A percentile compares a stretch with the other conserved stretches of the same genome.
These are phyloP conservation scores for Seriola quinqueradiata DNA, from an alignment of 2,113 vertebrate species.

Conservation along the genomic window DNA sequence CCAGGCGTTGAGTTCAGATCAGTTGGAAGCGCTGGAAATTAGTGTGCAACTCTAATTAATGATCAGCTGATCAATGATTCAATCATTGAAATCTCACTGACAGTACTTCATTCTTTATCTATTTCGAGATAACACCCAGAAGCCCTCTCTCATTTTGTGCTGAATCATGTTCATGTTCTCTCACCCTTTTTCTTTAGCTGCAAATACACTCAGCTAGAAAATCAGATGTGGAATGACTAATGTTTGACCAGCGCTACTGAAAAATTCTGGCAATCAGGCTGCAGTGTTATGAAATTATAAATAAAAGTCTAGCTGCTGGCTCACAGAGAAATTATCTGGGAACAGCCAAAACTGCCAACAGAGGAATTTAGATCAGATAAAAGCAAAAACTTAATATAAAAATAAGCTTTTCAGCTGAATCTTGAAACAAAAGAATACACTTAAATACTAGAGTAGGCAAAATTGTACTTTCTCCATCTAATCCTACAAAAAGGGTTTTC, in stretches of 20 bases:
- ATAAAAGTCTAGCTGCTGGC: not conserved
- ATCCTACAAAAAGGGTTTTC: not conserved
- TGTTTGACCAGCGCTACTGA: conserved; percentile 16
- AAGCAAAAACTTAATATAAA: not conserved
- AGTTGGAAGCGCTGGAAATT: not conserved
- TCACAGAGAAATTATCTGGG: not conserved
- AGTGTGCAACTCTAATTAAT: conserved; percentile 1
- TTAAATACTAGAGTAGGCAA: not conserved
- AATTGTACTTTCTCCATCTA: not conserved
- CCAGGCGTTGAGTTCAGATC: not conserved
- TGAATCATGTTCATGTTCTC: not conserved
- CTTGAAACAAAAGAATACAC: not conserved
- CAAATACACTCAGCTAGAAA: conserved; percentile 5
- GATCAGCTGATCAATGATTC: conserved; percentile 15
- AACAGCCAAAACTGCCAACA: not conserved
- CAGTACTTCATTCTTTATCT: not conserved
- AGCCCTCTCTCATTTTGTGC: not conserved
- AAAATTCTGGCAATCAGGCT: conserved; percentile 7
- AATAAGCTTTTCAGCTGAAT: not conserved
- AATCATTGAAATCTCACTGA: not conserved
- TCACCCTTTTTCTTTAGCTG: not conserved
- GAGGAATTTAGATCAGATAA: not conserved
- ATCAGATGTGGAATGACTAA: conserved; percentile 53
- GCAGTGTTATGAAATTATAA: not conserved
- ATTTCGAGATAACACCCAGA: conserved; percentile 6